These are phyloP conservation scores for Actenoides lindsayi DNA, from an alignment of 2,113 vertebrate species.

Conservation along the genomic window DNA sequence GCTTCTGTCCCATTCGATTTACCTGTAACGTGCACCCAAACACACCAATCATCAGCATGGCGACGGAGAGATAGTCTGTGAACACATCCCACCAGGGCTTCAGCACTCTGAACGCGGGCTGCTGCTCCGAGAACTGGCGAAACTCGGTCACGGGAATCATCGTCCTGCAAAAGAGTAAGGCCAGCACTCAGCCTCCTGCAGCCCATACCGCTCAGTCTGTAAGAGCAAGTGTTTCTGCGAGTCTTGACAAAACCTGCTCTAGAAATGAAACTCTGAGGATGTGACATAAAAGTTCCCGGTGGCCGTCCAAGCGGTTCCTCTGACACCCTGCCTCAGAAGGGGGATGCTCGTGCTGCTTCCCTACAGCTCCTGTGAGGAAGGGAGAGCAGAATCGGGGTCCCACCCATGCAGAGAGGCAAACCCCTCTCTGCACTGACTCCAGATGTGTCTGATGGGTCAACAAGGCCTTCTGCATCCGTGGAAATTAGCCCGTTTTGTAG, in stretches of 20 bases:
- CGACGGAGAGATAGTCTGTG: conserved; percentile 93
- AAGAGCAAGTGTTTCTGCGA: not conserved
- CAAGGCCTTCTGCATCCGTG: not conserved
- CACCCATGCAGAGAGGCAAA: not conserved
- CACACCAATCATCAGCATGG: conserved; percentile 98
- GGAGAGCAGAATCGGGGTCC: not conserved
- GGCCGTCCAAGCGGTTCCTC: not conserved
- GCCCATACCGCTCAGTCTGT: fast-evolving
- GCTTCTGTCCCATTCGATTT: not conserved
- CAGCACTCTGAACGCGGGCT: conserved; percentile 95
- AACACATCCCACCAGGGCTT: conserved; percentile 99
- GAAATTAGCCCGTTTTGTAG: not conserved
- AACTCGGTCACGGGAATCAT: conserved; percentile 99
- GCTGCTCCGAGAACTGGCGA: conserved; percentile 97
- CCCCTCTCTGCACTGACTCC: not conserved
- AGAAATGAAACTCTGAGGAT: not conserved
- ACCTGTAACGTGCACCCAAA: conserved; percentile 98
- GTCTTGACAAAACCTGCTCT: not conserved
- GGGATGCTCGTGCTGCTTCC: not conserved
- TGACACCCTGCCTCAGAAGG: not conserved
- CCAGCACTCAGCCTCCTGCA: not conserved
- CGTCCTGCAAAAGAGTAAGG: conserved; percentile 74
- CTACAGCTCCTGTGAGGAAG: not conserved
- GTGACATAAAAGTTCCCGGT: not conserved
- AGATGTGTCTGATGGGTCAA: not conserved